These are phyloP conservation scores for Capromys pilorides DNA, from an alignment of 2,797 vertebrate species.

Conservation along the genomic window DNA sequence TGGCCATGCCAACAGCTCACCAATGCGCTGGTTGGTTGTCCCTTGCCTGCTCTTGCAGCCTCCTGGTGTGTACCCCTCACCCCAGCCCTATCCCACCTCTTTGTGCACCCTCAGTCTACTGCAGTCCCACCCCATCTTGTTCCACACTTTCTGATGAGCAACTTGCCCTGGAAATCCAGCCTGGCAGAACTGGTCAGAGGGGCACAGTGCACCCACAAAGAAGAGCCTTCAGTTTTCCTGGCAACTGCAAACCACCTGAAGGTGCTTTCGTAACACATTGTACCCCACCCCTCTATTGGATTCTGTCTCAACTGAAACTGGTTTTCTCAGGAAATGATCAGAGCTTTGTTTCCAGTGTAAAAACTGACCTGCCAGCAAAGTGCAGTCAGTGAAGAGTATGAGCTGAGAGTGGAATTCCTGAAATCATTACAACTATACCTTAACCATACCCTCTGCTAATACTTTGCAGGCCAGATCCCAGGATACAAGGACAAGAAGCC, in stretches of 20 bases:
- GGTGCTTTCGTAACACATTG: fast-evolving
- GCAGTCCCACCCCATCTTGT: not conserved
- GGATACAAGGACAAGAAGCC: not conserved
- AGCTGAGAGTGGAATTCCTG: not conserved
- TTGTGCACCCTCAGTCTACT: not conserved
- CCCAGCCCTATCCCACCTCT: not conserved
- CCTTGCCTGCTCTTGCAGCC: not conserved
- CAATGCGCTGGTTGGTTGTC: not conserved
- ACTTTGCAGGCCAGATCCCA: not conserved
- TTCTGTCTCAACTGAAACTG: fast-evolving
- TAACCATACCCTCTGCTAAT: not conserved
- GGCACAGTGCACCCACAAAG: too few relatives aligned
- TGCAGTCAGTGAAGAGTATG: not conserved
- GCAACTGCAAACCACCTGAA: not conserved
- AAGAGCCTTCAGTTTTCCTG: too few relatives aligned
- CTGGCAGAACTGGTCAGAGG: not conserved
- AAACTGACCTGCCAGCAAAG: not conserved
- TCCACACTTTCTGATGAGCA: fast-evolving
- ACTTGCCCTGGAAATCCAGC: not conserved
- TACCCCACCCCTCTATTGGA: fast-evolving
- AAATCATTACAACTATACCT: not conserved
- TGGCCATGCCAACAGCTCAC: not conserved
- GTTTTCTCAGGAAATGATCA: not conserved
- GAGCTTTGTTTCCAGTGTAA: not conserved
- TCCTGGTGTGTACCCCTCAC: not conserved